These are phyloP conservation scores for Palythoa caribaeorum DNA, from an alignment of 92 coral and sea anemone genomes.

Conservation along the genomic window DNA sequence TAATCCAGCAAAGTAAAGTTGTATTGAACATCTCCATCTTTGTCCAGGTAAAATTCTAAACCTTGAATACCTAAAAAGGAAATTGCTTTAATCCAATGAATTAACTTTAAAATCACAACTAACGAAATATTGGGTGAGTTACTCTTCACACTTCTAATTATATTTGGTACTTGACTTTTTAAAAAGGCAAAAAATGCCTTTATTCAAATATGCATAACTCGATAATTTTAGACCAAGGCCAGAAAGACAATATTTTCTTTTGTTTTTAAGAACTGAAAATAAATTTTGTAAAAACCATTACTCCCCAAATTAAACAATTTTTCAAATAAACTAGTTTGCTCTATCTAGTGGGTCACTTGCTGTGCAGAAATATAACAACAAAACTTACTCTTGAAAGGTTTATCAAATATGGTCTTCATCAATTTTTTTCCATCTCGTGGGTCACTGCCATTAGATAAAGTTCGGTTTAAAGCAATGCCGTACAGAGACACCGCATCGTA, in stretches of 20 bases:
- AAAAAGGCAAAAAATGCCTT: too few relatives aligned
- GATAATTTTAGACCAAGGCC: too few relatives aligned
- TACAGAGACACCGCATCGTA: conserved; percentile 90
- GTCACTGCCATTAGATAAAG: conserved; percentile 64
- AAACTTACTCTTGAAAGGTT: conserved; percentile 77
- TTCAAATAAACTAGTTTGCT: too few relatives aligned
- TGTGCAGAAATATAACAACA: background rate
- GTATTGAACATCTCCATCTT: conserved; percentile 79
- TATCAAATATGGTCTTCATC: conserved; percentile 72
- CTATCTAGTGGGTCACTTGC: too few relatives aligned
- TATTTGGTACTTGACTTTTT: too few relatives aligned
- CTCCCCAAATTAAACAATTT: too few relatives aligned
- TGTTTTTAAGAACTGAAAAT: too few relatives aligned
- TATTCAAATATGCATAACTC: too few relatives aligned
- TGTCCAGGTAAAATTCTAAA: conserved; percentile 64
- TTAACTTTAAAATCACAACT: background rate
- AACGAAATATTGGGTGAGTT: too few relatives aligned
- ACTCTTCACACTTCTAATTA: too few relatives aligned
- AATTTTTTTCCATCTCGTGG: conserved; percentile 73
- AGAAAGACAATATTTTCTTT: too few relatives aligned
- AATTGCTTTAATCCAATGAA: background rate
- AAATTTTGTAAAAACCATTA: too few relatives aligned
- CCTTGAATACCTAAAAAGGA: conserved; percentile 76
- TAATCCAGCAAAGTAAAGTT: conserved; percentile 80
- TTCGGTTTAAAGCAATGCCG: conserved; percentile 84